A percentile compares a stretch with the other conserved stretches of the same genome.
Evolutionary conservation across 2,797 vertebrate species (phyloP).

Genomic region (Dryobates pubescens): DNA sequence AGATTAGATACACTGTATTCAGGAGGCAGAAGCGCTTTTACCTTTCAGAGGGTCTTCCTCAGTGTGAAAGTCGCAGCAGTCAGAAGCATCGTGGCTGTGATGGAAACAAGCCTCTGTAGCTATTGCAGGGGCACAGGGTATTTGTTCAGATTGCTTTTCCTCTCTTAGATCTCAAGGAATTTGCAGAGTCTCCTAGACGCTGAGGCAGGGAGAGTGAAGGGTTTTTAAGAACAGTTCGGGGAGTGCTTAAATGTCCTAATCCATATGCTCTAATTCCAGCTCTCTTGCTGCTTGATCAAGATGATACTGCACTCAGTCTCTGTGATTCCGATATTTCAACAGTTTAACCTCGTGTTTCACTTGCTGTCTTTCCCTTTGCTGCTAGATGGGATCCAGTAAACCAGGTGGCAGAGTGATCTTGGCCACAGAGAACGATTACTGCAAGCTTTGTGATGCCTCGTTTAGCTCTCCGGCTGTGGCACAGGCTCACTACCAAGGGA

Average conservation of each 20-base stretch:
- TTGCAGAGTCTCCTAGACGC: not conserved
- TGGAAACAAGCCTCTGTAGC: not conserved
- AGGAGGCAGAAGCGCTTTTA: not conserved
- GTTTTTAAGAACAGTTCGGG: not conserved
- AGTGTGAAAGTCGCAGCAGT: not conserved
- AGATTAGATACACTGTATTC: not conserved
- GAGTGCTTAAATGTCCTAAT: not conserved
- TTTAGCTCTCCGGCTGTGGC: conserved; percentile 96
- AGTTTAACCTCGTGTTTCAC: not conserved
- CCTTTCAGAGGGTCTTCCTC: not conserved
- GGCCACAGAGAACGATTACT: conserved; percentile 98
- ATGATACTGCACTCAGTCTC: not conserved
- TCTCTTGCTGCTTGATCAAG: not conserved
- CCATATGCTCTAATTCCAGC: not conserved
- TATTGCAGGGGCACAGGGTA: not conserved
- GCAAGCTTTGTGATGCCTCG: conserved; percentile 97
- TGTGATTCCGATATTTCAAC: not conserved
- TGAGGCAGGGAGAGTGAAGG: not conserved
- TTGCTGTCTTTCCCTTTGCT: conserved; percentile 49
- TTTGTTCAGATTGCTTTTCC: not conserved
- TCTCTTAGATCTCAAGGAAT: not conserved
- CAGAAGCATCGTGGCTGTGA: not conserved
- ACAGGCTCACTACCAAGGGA: conserved; percentile 97
- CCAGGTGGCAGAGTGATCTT: conserved; percentile 92
- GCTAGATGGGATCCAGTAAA: conserved; percentile 84